Conservation (phyloP, 2,888 invertebrate species). For the Acanthosoma haemorrhoidale region DNA sequence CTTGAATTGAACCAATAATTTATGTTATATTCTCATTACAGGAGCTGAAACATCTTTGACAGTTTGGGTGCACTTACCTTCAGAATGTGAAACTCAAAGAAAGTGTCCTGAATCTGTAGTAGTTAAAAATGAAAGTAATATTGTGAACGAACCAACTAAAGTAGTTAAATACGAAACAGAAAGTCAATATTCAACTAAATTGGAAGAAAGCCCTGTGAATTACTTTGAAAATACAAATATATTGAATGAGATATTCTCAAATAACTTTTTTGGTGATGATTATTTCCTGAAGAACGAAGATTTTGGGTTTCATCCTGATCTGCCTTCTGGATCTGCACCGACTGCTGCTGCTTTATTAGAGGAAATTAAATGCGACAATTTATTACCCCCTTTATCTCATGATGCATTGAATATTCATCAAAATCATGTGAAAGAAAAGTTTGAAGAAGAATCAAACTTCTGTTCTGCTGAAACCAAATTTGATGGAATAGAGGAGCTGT, state of each 20-base stretch:
- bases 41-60: conserved; percentile 77
- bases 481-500: not conserved
- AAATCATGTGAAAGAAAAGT: not conserved
- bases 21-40: conserved; percentile 44
- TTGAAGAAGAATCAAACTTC: not conserved
- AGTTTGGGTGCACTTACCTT: conserved; percentile 52
- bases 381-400: not conserved
- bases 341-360: not conserved
- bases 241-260: too few species aligned
- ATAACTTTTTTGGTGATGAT: too few species aligned
- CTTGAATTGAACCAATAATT: too few species aligned
- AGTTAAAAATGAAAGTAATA: not conserved
- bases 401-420: too few species aligned
- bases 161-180: too few species aligned
- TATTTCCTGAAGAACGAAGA: too few species aligned
- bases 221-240: too few species aligned
- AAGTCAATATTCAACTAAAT: too few species aligned
- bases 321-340: not conserved
- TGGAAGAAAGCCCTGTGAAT: too few species aligned
- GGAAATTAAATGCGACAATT: not conserved
- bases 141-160: too few species aligned
- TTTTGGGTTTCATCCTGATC: not conserved
- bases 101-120: not conserved
- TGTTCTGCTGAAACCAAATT: not conserved
- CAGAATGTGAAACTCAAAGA: not conserved